A percentile compares a stretch with the other conserved stretches of the same genome.
These are phyloP conservation scores for Menura novaehollandiae DNA, from an alignment of 2,113 vertebrate species.

Conservation along the genomic window DNA sequence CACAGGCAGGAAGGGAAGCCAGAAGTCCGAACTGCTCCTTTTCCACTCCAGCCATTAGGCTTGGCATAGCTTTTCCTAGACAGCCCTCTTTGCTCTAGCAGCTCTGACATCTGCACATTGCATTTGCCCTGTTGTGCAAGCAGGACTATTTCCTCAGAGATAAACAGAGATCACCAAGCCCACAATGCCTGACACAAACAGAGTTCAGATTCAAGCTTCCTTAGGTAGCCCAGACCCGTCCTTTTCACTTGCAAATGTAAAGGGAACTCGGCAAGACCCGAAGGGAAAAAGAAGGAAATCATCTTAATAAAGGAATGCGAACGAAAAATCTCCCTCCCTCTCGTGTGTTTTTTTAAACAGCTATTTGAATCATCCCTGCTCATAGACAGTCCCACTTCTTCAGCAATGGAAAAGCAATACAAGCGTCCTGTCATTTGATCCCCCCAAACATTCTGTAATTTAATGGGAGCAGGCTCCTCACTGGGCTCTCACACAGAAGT, in stretches of 20 bases:
- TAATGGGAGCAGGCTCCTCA: neutral
- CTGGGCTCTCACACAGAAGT: neutral
- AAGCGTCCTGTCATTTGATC: slow-evolving; percentile 1
- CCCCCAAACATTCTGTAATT: slow-evolving; percentile 11
- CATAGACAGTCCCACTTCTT: neutral
- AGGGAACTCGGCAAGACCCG: neutral
- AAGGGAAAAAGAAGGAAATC: neutral
- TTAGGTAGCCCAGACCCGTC: neutral
- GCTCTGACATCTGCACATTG: slow-evolving; percentile 23
- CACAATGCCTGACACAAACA: slow-evolving; percentile 35
- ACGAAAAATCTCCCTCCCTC: neutral
- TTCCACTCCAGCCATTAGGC: neutral
- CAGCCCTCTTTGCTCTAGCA: neutral
- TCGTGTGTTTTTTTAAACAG: neutral
- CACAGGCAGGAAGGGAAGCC: neutral
- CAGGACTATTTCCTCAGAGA: slow-evolving; percentile 55
- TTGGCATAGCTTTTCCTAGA: slow-evolving; percentile 43
- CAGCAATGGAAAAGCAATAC: slow-evolving; percentile 41
- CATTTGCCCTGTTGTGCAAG: slow-evolving; percentile 47
- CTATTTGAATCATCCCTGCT: neutral
- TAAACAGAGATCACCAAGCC: slow-evolving; percentile 53
- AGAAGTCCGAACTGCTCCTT: neutral
- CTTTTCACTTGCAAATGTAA: neutral
- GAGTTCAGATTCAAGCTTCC: neutral
- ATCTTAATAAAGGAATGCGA: neutral